Conservation (phyloP, 2,797 vertebrate genomes). For the Bovichtus diacanthus region DNA sequence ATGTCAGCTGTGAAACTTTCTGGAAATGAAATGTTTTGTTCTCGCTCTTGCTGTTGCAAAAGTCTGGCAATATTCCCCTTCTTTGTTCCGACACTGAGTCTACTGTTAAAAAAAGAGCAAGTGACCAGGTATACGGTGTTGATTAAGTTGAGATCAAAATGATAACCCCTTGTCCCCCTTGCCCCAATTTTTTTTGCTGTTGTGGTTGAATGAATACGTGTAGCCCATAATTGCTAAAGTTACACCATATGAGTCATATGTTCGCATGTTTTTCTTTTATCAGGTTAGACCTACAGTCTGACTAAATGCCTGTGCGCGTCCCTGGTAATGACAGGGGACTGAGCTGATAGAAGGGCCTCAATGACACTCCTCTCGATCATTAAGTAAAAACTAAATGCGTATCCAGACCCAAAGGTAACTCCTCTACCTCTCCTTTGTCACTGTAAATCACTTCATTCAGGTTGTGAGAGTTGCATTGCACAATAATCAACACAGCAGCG, state of each 20-base stretch:
- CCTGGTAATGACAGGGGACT: background rate
- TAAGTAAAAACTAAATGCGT: background rate
- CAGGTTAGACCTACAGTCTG: no score
- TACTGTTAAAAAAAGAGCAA: background rate
- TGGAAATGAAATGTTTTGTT: slow-evolving; percentile 46
- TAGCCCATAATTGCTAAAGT: no score
- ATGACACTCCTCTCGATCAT: background rate
- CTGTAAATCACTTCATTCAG: slow-evolving; percentile 26
- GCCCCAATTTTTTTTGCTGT: no score
- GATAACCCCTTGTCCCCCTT: no score
- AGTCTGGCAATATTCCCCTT: background rate
- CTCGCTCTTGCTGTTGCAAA: slow-evolving; percentile 37
- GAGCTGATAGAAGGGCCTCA: background rate
- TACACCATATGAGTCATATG: no score
- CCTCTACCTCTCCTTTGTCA: background rate
- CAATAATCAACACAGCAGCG: background rate
- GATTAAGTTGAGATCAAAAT: no score
- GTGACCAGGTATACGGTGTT: background rate
- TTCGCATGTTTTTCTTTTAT: no score
- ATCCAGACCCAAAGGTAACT: background rate
- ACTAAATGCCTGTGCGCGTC: no score
- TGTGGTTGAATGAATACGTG: no score
- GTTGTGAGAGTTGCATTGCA: background rate
- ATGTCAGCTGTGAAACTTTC: slow-evolving; percentile 41
- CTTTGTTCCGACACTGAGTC: background rate